Evolutionary conservation across 1,140 invertebrate genomes (phyloP), one percentile per base, ranked within the genome.

Genomic region (Zaprionus camerounensis): DNA sequence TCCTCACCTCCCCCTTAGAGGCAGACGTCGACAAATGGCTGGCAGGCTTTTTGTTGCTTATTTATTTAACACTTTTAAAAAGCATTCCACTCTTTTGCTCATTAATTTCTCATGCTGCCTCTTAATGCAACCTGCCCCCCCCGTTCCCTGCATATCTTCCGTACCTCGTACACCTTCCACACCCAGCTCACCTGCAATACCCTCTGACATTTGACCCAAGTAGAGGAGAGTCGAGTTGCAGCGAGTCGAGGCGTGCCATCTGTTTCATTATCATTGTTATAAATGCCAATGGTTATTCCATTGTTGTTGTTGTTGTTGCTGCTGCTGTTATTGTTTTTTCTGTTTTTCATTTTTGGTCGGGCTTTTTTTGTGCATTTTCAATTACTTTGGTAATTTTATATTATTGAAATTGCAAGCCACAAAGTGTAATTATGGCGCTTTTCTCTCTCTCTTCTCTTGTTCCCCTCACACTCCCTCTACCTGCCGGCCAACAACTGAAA

Each of bases 311-410:
- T 28, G 51, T 71, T 63, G 31, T 9, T 24, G 55, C 6, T 41
- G 15, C 13, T 55, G 31, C 31, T 34, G 31, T 20, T 51, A 38
- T 38, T 61, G 28, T 66, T 61, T 63, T 55, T 68, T 57, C 12
- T 51, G 11, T 26, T 57, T 15, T 59, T 68, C 36, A 56, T 71
- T 70, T 13, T n/a, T 34, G 58, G 36, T 64, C 41, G 11, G 41
- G 41, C 41, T 71, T 80, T 84, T 79, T 55, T 77, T 80, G 71
- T 78, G 76, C 46, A 78, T 78, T 81, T 78, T 64, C 77, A 90
- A 84, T 88, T 82, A 91, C 88, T 91, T 91, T 91, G 83, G 84
- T 88, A 91, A 91, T 91, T 91, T 91, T 78, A 91, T 91, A 91
- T 91, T 91, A 84, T 84, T 84, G 84, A 91, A 91, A 91, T 91